These are phyloP conservation scores for Cantharis nigra DNA, from an alignment of 2,888 invertebrate species.

Conservation along the genomic window DNA sequence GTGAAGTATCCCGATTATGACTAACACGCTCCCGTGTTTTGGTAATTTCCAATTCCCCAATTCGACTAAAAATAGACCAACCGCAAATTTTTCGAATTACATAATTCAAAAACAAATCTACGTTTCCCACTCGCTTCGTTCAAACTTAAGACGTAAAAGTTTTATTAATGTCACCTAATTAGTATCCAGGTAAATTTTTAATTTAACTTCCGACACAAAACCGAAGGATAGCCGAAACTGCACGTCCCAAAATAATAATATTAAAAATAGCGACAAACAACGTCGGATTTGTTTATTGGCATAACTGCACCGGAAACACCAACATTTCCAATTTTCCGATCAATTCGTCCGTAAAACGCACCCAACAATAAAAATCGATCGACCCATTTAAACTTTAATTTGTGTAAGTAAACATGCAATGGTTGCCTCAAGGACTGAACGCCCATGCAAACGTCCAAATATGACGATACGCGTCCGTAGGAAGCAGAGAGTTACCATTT, in stretches of 20 bases:
- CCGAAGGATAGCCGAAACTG: background rate
- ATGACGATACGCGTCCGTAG: background rate
- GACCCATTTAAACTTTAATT: background rate
- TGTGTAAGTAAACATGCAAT: background rate
- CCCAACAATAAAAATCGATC: background rate
- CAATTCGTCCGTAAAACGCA: background rate
- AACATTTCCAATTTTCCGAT: background rate
- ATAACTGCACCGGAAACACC: background rate
- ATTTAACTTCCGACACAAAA: background rate
- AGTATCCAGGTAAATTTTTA: background rate
- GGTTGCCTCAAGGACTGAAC: background rate
- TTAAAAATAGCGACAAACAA: background rate
- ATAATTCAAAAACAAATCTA: constrained; percentile 21
- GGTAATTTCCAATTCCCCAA: constrained; percentile 43
- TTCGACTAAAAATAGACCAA: constrained; percentile 49
- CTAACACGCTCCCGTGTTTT: constrained; percentile 49
- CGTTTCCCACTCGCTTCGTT: background rate
- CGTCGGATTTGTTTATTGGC: background rate
- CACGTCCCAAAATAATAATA: background rate
- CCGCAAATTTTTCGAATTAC: constrained; percentile 47
- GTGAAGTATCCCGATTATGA: constrained; percentile 49
- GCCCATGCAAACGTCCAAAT: background rate
- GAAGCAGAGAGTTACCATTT: background rate
- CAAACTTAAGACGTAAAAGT: background rate
- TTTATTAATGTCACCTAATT: background rate